phyloP scores from a whole-genome alignment of 2,113 vertebrate genomes.

The Eurypyga helias region DNA sequence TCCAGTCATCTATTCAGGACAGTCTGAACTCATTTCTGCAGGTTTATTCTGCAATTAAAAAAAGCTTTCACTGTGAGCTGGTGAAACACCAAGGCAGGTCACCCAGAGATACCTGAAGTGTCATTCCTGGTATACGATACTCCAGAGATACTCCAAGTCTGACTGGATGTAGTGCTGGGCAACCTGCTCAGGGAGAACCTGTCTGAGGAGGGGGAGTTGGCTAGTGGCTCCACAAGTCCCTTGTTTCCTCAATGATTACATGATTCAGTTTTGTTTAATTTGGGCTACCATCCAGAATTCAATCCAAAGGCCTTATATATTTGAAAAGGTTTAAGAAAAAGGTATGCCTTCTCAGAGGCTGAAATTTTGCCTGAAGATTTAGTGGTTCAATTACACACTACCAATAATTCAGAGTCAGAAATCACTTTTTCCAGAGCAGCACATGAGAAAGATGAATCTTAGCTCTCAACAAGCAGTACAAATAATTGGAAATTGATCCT shows the following conservation, averaged over 20 bases:
- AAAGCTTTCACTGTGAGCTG: background rate
- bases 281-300: background rate
- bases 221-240: background rate
- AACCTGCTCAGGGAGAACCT: background rate
- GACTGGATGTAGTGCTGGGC: background rate
- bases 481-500: background rate
- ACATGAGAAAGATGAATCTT: background rate
- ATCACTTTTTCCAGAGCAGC: background rate
- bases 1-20: background rate
- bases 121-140: too few species aligned
- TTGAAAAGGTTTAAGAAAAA: background rate
- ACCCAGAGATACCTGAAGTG: background rate
- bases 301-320: background rate
- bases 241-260: background rate
- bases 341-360: rapidly evolving
- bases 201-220: background rate
- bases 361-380: background rate
- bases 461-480: background rate
- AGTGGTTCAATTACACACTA: background rate
- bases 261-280: background rate
- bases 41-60: background rate
- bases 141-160: background rate
- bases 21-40: background rate
- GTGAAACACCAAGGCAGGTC: background rate
- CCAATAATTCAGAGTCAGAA: background rate